A percentile compares a stretch with the other conserved stretches of the same genome.
Evolutionary conservation across 2,797 vertebrate species (phyloP).

Genomic region (Buceros bicornis): DNA sequence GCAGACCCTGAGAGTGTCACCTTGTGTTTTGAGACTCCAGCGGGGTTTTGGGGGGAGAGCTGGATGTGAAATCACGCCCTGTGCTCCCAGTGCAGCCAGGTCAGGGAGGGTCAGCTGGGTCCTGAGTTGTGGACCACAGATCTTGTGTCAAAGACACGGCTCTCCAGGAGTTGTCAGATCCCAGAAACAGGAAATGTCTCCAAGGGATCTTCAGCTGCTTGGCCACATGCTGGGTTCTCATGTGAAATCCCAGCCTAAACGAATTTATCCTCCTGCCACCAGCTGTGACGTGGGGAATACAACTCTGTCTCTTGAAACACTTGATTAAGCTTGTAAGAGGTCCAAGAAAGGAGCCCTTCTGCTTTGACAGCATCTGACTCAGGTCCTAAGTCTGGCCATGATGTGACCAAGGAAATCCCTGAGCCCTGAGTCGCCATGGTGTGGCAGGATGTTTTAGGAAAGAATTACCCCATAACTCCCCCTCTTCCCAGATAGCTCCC

Average conservation of each 20-base stretch:
- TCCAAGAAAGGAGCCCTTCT: background rate
- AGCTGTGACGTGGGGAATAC: background rate
- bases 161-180: background rate
- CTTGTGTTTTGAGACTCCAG: background rate
- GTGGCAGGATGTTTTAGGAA: background rate
- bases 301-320: background rate
- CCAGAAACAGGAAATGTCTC: constrained; percentile 45
- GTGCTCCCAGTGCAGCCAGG: rapidly evolving
- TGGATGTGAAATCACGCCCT: background rate
- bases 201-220: constrained; percentile 1
- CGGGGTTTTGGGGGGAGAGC: rapidly evolving
- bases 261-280: background rate
- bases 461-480: background rate
- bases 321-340: background rate
- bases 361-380: background rate
- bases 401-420: background rate
- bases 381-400: background rate
- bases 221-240: constrained; percentile 3
- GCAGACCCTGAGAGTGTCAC: background rate
- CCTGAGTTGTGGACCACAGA: background rate
- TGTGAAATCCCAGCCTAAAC: background rate
- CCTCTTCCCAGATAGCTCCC: background rate
- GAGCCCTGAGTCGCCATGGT: background rate
- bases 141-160: background rate
- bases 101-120: background rate